Conservation (phyloP, 1,140 invertebrate species). For the Lethocerus indicus region DNA sequence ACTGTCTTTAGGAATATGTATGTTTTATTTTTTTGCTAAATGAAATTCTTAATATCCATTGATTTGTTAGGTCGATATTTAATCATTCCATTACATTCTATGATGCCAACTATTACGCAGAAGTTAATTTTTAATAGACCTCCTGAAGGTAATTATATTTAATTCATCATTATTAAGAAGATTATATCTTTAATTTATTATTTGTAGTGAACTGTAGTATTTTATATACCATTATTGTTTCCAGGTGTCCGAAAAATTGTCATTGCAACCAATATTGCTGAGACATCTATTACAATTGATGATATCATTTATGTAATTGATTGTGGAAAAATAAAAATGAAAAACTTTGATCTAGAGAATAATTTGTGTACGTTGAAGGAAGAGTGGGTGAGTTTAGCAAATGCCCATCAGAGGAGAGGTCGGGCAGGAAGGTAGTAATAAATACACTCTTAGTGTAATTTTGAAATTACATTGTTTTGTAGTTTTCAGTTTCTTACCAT, state of each 20-base stretch:
- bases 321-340: slow-evolving; percentile 63
- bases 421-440: slow-evolving; percentile 50
- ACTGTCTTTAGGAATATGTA: too few relatives aligned
- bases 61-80: slow-evolving; percentile 24
- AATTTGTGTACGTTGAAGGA: slow-evolving; percentile 53
- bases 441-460: too few relatives aligned
- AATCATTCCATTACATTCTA: slow-evolving; percentile 65
- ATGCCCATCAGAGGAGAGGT: slow-evolving; percentile 55
- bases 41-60: background rate
- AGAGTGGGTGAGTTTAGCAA: slow-evolving; percentile 62
- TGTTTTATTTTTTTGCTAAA: background rate
- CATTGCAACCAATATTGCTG: slow-evolving; percentile 64
- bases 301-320: slow-evolving; percentile 80
- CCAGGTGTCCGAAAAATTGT: slow-evolving; percentile 52
- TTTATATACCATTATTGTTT: slow-evolving; percentile 4
- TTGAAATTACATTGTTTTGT: too few relatives aligned
- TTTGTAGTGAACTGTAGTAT: too few relatives aligned
- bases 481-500: too few relatives aligned
- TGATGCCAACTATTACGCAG: slow-evolving; percentile 63
- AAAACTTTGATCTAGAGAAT: slow-evolving; percentile 47
- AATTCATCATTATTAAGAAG: background rate
- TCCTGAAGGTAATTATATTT: slow-evolving; percentile 28
- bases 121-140: slow-evolving; percentile 52
- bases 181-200: background rate
- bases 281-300: slow-evolving; percentile 82